Conservation (phyloP, 2,888 invertebrate genomes). For the Apocheima hispidaria region DNA sequence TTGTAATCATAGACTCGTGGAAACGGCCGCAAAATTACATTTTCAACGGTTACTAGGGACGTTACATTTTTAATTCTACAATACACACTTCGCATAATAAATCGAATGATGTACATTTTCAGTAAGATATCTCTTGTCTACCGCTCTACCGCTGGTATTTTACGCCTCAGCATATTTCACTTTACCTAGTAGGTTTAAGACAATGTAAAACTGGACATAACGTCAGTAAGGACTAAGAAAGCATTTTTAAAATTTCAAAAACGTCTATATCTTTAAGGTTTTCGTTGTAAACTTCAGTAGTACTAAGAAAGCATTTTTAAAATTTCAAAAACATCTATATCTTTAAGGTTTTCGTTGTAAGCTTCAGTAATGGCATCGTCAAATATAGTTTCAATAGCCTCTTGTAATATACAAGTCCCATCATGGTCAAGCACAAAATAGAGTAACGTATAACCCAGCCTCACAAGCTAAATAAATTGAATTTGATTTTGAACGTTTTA, state of each 20-base stretch:
- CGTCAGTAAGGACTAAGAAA: neutral
- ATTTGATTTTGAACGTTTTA: no score
- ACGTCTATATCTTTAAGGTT: neutral
- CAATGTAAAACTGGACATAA: no score
- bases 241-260: neutral
- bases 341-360: neutral
- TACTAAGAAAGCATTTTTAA: neutral
- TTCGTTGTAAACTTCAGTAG: neutral
- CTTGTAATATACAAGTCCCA: neutral
- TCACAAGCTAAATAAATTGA: no score
- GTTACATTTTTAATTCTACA: neutral
- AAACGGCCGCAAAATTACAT: conserved; percentile 22
- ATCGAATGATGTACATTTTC: no score
- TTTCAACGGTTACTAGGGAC: neutral
- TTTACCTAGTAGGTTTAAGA: no score
- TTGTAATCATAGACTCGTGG: conserved; percentile 40
- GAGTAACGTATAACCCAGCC: no score
- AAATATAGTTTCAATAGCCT: conserved; percentile 12
- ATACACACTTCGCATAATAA: no score
- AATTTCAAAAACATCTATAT: neutral
- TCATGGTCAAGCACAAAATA: conserved; percentile 32
- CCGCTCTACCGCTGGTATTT: no score
- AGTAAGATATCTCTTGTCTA: no score
- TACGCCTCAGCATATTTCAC: no score
- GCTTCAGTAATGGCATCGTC: neutral